Base-by-base conservation (phyloP, 2,888 invertebrate genomes). In the Troilus luridus region DNA sequence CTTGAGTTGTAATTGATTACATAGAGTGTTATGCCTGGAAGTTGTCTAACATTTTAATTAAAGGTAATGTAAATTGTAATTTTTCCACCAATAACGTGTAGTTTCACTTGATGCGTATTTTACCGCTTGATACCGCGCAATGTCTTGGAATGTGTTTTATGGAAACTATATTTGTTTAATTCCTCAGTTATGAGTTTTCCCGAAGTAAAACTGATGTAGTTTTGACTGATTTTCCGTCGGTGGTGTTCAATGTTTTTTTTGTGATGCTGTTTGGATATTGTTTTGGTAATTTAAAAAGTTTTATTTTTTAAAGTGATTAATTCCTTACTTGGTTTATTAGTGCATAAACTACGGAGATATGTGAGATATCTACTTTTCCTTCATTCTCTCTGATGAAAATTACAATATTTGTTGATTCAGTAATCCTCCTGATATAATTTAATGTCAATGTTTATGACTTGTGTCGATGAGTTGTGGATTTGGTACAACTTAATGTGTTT, bases 61-160 rank as follows among this genome's bases (percentile, higher is more conserved):
- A 56, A 85, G 85, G 85, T 85, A 85, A 85, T 56, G 19, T 56
- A 27, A 62, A 88, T 12, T 60, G n/a, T 6, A n/a, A 41, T 10
- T 90, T 90, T 90, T 41, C 21, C 21, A 72, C 64, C 21, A 77
- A 17, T 41, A 11, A 14, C 41, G 8, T 77, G 14, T 41, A 77
- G 27, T 24, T 77, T 17, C 41, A 77, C 27, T 77, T 41, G 72
- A 41, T 77, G 72, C 72, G 72, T 77, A 77, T 77, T 77, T 41
- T 41, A 77, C 72, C 72, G 72, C 72, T 27, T 77, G 14, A 27
- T 41, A 77, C 72, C 72, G 72, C 72, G 72, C 72, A 41, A 77
- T 27, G 72, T 77, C 24, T 41, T 41, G 6, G 5, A 8, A 41
- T 41, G 17, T 77, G 41, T 77, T 77, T 77, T 41, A 17, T 77